Conservation (phyloP, 2,888 invertebrate genomes). For the Neria commutata region DNA sequence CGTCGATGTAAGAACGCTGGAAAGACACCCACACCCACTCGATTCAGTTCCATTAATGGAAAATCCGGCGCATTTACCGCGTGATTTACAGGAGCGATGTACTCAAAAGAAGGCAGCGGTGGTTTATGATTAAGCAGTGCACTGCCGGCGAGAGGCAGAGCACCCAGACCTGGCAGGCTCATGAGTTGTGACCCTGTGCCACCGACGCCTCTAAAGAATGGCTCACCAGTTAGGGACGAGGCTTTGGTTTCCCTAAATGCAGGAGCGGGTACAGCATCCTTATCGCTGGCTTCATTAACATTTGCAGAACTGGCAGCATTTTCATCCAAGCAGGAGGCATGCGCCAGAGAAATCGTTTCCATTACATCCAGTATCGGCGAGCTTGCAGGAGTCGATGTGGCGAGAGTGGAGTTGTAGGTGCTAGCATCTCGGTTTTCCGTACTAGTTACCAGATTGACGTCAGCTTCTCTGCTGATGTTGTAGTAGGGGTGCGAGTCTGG, state of each 20-base stretch:
- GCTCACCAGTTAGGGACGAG: background rate
- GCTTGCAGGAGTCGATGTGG: slow-evolving; percentile 30
- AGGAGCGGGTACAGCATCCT: no score
- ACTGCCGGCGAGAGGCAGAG: slow-evolving; percentile 29
- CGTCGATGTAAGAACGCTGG: slow-evolving; percentile 62
- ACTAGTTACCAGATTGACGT: background rate
- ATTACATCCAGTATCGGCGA: slow-evolving; percentile 55
- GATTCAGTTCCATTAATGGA: slow-evolving; percentile 55
- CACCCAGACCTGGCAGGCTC: slow-evolving; percentile 35
- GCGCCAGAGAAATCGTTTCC: slow-evolving; percentile 41
- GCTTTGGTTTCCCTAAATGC: background rate
- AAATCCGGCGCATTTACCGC: slow-evolving; percentile 41
- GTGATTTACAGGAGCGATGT: slow-evolving; percentile 47
- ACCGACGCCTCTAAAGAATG: slow-evolving; percentile 14
- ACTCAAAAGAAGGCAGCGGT: slow-evolving; percentile 52
- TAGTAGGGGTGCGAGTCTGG: slow-evolving; percentile 44
- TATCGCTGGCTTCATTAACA: slow-evolving; percentile 16
- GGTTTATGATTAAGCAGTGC: slow-evolving; percentile 15
- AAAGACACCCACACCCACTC: slow-evolving; percentile 45
- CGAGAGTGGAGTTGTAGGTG: slow-evolving; percentile 25
- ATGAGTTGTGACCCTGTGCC: slow-evolving; percentile 23
- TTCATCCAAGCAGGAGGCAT: slow-evolving; percentile 31
- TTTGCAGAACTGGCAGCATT: slow-evolving; percentile 30
- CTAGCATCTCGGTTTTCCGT: slow-evolving; percentile 19
- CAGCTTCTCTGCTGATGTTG: slow-evolving; percentile 39